These are phyloP conservation scores for Panonychus citri DNA, from an alignment of 1,140 invertebrate genomes.

Conservation along the genomic window DNA sequence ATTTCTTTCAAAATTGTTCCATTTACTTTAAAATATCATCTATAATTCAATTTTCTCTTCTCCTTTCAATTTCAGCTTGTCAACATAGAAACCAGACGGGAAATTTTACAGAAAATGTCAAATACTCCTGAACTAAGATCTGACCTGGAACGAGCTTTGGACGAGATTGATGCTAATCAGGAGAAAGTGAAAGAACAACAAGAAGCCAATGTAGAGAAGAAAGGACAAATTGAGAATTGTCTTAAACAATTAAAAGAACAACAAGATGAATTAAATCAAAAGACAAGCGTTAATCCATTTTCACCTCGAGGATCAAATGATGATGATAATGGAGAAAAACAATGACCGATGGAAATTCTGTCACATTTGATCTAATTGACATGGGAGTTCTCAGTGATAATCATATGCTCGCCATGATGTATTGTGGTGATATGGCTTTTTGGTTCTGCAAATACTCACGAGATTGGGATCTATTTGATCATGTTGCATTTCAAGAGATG, in stretches of 20 bases:
- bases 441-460: slow-evolving; percentile 14
- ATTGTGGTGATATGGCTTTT: slow-evolving; percentile 19
- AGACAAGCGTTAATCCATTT: neutral
- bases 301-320: neutral
- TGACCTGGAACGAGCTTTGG: neutral
- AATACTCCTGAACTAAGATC: neutral
- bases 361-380: neutral
- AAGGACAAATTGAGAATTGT: neutral
- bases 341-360: neutral
- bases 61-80: neutral
- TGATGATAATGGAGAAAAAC: neutral
- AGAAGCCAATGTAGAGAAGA: neutral
- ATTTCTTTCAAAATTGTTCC: neutral
- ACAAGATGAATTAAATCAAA: neutral
- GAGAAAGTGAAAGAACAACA: neutral
- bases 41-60: neutral
- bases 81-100: neutral
- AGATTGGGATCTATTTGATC: neutral
- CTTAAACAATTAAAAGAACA: neutral
- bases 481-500: neutral
- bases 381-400: slow-evolving; percentile 18
- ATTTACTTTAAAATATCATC: neutral
- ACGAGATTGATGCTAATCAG: neutral
- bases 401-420: slow-evolving; percentile 21
- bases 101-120: neutral